Conservation (phyloP, 2,888 invertebrate species). For the Drosophila paranaensis region DNA sequence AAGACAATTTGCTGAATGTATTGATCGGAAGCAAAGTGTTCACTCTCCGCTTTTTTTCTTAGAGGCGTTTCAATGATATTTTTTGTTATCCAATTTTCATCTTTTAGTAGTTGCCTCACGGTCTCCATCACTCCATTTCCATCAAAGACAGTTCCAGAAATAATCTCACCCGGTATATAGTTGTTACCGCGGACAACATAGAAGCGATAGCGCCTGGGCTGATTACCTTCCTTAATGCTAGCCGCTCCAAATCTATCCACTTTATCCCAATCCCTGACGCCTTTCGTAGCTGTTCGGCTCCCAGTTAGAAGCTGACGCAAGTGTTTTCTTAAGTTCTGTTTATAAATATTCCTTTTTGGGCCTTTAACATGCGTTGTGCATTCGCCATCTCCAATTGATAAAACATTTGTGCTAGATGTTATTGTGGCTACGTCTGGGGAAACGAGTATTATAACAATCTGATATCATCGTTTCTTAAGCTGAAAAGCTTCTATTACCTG, state of each 20-base stretch:
- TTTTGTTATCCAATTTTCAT: conserved; percentile 31
- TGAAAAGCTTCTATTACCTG: conserved; percentile 3
- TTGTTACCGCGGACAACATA: not conserved
- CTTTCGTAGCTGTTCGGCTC: not conserved
- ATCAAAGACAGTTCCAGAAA: conserved; percentile 1
- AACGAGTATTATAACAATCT: not conserved
- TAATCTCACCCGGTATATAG: not conserved
- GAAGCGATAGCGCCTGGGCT: conserved; percentile 27
- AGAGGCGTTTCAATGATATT: conserved; percentile 20
- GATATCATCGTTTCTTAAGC: not conserved
- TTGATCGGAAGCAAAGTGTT: not conserved
- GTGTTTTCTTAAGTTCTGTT: conserved; percentile 1
- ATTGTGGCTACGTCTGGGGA: not conserved
- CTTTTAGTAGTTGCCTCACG: conserved; percentile 8
- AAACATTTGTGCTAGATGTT: conserved; percentile 4
- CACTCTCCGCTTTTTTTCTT: not conserved
- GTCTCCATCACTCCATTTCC: not conserved
- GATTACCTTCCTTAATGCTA: conserved; percentile 7
- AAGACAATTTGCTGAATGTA: conserved; percentile 24
- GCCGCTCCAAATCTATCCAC: conserved; percentile 12
- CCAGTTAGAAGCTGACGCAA: conserved; percentile 24
- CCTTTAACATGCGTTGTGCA: not conserved
- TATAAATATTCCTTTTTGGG: not conserved
- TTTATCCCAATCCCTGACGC: conserved; percentile 17
- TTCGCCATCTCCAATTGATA: conserved; percentile 28